phyloP scores from a whole-genome alignment of 2,797 vertebrate species.

The Apogon talboti region DNA sequence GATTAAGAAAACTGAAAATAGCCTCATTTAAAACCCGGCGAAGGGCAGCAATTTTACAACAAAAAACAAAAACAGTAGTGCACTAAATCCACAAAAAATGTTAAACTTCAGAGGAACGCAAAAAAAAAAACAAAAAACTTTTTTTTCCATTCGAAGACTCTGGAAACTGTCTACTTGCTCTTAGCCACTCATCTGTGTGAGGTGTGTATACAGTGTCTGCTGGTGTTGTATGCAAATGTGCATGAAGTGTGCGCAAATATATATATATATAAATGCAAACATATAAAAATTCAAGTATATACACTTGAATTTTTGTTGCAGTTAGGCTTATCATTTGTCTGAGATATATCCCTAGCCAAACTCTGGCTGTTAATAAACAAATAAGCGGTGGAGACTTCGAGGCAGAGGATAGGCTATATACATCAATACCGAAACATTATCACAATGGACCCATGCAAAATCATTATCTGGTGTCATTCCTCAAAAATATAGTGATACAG shows the following conservation, averaged over 20 bases:
- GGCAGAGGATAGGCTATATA: slow-evolving; percentile 58
- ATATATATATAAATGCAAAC: slow-evolving; percentile 69
- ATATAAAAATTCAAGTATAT: slow-evolving; percentile 71
- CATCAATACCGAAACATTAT: slow-evolving; percentile 38
- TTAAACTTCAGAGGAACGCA: slow-evolving; percentile 1
- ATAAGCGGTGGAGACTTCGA: slow-evolving; percentile 19
- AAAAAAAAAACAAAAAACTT: slow-evolving; percentile 11
- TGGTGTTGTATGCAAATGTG: slow-evolving; percentile 84
- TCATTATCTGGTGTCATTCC: slow-evolving; percentile 41
- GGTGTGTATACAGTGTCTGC: slow-evolving; percentile 80
- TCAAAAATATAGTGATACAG: slow-evolving; percentile 57
- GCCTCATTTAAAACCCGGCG: slow-evolving; percentile 18
- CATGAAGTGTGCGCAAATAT: slow-evolving; percentile 78
- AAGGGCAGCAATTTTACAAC: slow-evolving; percentile 7
- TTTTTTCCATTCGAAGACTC: slow-evolving; percentile 35
- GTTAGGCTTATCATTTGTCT: slow-evolving; percentile 71
- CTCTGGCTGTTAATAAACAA: slow-evolving; percentile 38
- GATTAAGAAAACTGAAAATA: slow-evolving; percentile 22
- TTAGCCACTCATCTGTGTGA: slow-evolving; percentile 75
- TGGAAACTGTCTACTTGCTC: slow-evolving; percentile 73
- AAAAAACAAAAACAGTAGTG: slow-evolving; percentile 17
- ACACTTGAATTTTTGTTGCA: slow-evolving; percentile 71
- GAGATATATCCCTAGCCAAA: slow-evolving; percentile 78
- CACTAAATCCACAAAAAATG: slow-evolving; percentile 15
- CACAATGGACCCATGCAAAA: slow-evolving; percentile 63